A percentile compares a stretch with the other conserved stretches of the same genome.
phyloP scores from a whole-genome alignment of 2,113 vertebrate species.

The Strix uralensis region DNA sequence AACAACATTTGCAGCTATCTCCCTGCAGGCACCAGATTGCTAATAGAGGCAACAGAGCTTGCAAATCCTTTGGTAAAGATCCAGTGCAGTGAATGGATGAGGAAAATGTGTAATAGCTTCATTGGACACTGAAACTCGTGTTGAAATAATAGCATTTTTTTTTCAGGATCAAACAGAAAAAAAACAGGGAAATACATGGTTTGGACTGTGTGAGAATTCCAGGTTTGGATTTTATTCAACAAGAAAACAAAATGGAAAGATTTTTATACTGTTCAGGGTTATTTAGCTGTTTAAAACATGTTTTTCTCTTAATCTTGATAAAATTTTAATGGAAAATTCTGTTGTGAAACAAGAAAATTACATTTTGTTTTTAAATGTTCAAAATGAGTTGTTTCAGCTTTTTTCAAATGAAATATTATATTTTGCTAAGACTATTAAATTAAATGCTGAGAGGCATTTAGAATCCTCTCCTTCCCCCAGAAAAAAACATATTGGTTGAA shows the following conservation, averaged over 20 bases:
- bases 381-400: neutral
- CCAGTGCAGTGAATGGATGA: neutral
- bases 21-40: neutral
- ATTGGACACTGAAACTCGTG: neutral
- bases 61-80: neutral
- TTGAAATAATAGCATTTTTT: neutral
- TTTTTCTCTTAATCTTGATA: neutral
- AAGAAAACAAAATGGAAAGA: neutral
- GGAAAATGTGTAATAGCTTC: neutral
- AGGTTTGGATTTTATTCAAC: neutral
- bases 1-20: neutral
- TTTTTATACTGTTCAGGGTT: neutral
- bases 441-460: neutral
- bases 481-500: neutral
- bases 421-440: neutral
- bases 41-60: neutral
- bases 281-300: neutral
- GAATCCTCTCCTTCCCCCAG: neutral
- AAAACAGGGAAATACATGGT: neutral
- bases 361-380: neutral
- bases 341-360: neutral
- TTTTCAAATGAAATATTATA: neutral
- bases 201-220: neutral
- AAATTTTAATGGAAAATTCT: neutral
- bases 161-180: neutral